Evolutionary conservation across 2,888 invertebrate species (phyloP), one percentile per base, ranked within the genome.

Genomic region (Clistopyga incitator): DNA sequence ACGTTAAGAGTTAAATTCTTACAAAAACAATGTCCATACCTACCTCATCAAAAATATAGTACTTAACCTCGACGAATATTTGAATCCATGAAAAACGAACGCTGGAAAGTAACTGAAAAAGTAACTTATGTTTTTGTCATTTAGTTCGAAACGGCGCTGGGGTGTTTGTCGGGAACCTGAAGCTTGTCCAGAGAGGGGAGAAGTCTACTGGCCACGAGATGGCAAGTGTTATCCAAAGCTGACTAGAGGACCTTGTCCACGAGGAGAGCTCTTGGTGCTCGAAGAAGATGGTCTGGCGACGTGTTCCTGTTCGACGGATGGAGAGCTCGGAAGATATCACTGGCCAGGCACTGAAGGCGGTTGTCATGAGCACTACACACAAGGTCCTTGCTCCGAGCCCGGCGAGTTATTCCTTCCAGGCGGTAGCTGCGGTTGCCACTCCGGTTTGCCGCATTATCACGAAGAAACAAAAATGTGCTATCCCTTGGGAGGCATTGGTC

Each of bases 331-430:
- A 25, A 90, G 93, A 25, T 95, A 95, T 89, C 95, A 94, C 89
- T 96, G 96, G 95, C 89, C 94, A 0, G 93, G 93, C 1, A 95
- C 95, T 65, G 94, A 92, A 8, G 94, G 95, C n/a, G 95, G 96
- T 1, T 98, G 98, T 90, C 96, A 97, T 91, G 96, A 97, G 86
- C 97, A 97, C 90, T 97, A 96, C 92, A 96, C 97, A 0, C 94
- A 95, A 86, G 98, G 98, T 0, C 97, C 97, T 0, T 98, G 98
- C 90, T 95, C 95, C 78, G 95, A 96, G 86, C 94, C 94, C 8
- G 98, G 98, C 0, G 95, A 96, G 91, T 93, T 98, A 76, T 97
- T 97, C 93, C 93, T 97, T 71, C 97, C 97, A 0, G 96, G 96
- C 13, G 94, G 95, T 1, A 94, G 93, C 25, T 98, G 98, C 88